Percentiles rank a stretch among this genome's conserved stretches.
Conservation (phyloP, 1,140 invertebrate genomes). For the Micrasema minimum region DNA sequence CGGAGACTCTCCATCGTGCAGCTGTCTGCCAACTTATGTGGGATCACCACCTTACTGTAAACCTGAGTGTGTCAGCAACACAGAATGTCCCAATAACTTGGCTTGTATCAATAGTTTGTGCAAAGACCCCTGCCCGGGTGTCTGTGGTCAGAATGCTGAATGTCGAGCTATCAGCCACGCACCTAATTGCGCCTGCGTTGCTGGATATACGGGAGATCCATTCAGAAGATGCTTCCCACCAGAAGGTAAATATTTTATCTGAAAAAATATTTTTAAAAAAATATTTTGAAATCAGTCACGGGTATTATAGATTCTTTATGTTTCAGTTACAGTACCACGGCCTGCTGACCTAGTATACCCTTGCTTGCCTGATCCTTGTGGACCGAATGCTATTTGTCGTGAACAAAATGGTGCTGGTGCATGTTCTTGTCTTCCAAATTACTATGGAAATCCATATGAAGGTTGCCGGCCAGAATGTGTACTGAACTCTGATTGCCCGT, state of each 20-base stretch:
- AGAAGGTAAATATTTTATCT: conserved; percentile 48
- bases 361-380: conserved; percentile 61
- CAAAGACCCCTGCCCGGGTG: conserved; percentile 78
- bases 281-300: conserved; percentile 37
- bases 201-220: conserved; percentile 77
- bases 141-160: conserved; percentile 77
- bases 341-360: conserved; percentile 57
- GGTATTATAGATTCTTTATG: conserved; percentile 43
- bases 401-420: conserved; percentile 68
- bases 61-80: conserved; percentile 74
- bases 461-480: conserved; percentile 67
- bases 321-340: conserved; percentile 59
- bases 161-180: conserved; percentile 81
- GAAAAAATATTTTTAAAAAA: neutral
- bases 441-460: conserved; percentile 68
- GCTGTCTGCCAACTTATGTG: conserved; percentile 70
- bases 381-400: conserved; percentile 69
- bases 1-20: conserved; percentile 70
- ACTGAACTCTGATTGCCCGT: conserved; percentile 70
- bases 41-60: conserved; percentile 76
- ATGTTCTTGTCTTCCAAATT: conserved; percentile 68
- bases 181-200: conserved; percentile 76
- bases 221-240: conserved; percentile 69
- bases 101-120: conserved; percentile 75
- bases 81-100: conserved; percentile 70